Evolutionary conservation across 2,888 invertebrate species (phyloP).

Genomic region (Sphaeridia pumilis): DNA sequence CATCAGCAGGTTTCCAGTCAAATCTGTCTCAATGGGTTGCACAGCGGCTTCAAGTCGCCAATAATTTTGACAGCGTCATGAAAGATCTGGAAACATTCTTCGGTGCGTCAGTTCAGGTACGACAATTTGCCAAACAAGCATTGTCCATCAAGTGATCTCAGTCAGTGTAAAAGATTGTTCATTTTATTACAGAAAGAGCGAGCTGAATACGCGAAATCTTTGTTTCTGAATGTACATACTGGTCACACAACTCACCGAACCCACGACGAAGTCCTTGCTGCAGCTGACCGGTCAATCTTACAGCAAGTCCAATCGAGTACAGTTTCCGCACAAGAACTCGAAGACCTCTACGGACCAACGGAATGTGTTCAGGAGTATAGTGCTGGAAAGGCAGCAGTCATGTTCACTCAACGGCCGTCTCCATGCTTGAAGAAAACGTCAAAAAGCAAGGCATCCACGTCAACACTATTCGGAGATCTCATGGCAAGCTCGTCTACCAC

Average conservation of each 20-base stretch:
- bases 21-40: constrained; percentile 78
- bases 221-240: neutral
- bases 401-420: too few species aligned
- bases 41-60: constrained; percentile 50
- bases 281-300: neutral
- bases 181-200: constrained; percentile 12
- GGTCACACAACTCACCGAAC: neutral
- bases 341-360: constrained; percentile 5
- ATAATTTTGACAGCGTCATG: constrained; percentile 58
- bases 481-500: neutral
- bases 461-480: constrained; percentile 2
- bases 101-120: constrained; percentile 38
- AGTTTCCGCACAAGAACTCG: constrained; percentile 1
- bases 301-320: neutral
- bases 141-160: too few species aligned
- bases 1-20: constrained; percentile 45
- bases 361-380: constrained; percentile 9
- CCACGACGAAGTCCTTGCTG: neutral
- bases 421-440: too few species aligned
- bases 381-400: neutral
- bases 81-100: constrained; percentile 62
- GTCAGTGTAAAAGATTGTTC: too few species aligned
- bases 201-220: neutral
- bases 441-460: too few species aligned
- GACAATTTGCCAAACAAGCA: too few species aligned